Evolutionary conservation across 2,797 vertebrate species (phyloP), one percentile per base, ranked within the genome.

Genomic region (Catharus ustulatus): DNA sequence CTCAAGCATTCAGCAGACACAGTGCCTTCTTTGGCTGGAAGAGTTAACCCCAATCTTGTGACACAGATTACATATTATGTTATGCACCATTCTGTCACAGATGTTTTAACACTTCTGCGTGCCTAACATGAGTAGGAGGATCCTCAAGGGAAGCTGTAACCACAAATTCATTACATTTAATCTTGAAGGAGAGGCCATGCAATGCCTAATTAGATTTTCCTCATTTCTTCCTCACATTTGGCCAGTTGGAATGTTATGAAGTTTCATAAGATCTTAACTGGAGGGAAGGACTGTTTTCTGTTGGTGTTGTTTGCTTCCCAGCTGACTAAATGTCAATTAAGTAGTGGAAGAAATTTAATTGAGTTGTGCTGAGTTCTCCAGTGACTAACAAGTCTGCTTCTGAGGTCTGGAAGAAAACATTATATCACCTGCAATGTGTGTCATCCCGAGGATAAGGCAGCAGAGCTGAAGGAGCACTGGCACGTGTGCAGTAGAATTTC

Each of bases 261-360:
- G 74, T 90, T 94, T 90, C 89, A 82, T 72, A 95, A 94, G 36
- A 30, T 51, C 89, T 82, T 87, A 76, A 95, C 71, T 58, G 84
- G 92, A 94, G 89, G 86, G 62, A 90, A 80, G n/a, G 83, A 66
- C 74, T 94, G 40, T 80, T 94, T 94, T 90, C 64, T 91, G 48
- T 38, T 63, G 59, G 63, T 67, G 43, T 9, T 91, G 74, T 90
- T 95, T 91, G 87, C 67, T 92, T 89, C 77, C 64, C 58, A 87
- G 85, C 80, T 94, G 83, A 93, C 83, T 97, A 95, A 86, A 95
- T 79, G 83, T 87, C 88, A 92, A 64, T 95, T 96, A 93, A 64
- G 74, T 84, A 88, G 95, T 96, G 85, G 93, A 96, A 96, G 85
- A 96, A 94, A 93, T 80, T 94, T 97, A 94, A 95, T 93, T 95